Conservation (phyloP, 1,140 invertebrate species). For the Zaprionus inermis region DNA sequence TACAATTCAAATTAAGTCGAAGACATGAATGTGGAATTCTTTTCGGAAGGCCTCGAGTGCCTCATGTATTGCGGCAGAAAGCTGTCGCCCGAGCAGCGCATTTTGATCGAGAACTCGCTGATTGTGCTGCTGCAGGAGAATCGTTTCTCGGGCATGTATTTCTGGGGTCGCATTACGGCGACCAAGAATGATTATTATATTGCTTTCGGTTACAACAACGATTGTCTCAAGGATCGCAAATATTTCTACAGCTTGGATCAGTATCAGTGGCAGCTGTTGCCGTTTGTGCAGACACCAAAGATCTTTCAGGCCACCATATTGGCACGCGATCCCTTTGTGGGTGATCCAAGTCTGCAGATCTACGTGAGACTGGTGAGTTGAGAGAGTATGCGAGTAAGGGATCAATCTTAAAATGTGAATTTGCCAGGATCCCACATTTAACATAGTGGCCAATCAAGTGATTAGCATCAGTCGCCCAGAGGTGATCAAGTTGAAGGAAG, state of each 20-base stretch:
- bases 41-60: conserved; percentile 71
- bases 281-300: conserved; percentile 86
- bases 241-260: conserved; percentile 90
- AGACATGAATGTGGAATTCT: conserved; percentile 78
- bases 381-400: not conserved
- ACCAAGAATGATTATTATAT: conserved; percentile 89
- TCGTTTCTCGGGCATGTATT: conserved; percentile 89
- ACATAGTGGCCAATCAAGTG: conserved; percentile 84
- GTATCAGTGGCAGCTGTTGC: conserved; percentile 88
- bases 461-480: conserved; percentile 84
- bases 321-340: conserved; percentile 85
- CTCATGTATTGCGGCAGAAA: conserved; percentile 86
- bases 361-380: conserved; percentile 83
- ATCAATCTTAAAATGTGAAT: not conserved
- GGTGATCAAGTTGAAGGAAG: conserved; percentile 88
- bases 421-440: conserved; percentile 76
- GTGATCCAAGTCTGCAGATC: conserved; percentile 85
- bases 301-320: conserved; percentile 86
- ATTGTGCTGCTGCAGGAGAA: conserved; percentile 90
- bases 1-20: conserved; percentile 30
- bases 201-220: conserved; percentile 88
- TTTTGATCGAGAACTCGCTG: conserved; percentile 89
- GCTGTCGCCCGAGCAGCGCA: conserved; percentile 87
- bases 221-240: conserved; percentile 87
- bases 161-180: conserved; percentile 90